Conservation (phyloP, 2,797 vertebrate species). For the Rousettus madagascariensis region DNA sequence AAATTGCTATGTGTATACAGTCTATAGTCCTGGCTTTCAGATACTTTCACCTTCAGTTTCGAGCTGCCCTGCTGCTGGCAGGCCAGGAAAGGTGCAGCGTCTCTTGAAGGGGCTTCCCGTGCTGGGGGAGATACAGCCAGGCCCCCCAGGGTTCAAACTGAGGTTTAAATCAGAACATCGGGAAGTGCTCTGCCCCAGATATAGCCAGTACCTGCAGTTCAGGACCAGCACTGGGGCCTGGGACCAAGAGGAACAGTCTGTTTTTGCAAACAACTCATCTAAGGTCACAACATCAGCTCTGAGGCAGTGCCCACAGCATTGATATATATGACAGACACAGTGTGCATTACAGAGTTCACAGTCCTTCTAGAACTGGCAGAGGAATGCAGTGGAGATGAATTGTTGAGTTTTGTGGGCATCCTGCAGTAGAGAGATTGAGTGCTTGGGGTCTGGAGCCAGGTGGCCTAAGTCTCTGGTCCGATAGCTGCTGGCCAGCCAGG, state of each 20-base stretch:
- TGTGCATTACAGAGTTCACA: not conserved
- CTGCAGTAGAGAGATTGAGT: not conserved
- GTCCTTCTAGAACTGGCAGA: not conserved
- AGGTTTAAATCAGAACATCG: not conserved
- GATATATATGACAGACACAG: rapidly evolving
- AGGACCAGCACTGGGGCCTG: not conserved
- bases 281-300: not conserved
- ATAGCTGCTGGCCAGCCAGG: not conserved
- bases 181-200: not conserved
- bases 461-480: not conserved
- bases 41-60: conserved; percentile 83
- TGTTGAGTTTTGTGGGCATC: not conserved
- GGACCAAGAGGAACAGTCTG: not conserved
- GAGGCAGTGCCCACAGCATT: not conserved
- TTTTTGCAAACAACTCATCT: not conserved
- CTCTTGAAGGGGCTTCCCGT: conserved; percentile 30
- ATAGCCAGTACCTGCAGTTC: not conserved
- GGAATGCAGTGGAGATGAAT: not conserved
- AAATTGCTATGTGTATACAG: conserved; percentile 89
- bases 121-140: not conserved
- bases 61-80: conserved; percentile 56
- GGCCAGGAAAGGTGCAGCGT: not conserved
- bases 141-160: conserved; percentile 21
- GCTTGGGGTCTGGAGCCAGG: not conserved
- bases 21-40: conserved; percentile 85